Evolutionary conservation across 2,113 vertebrate genomes (phyloP).

Genomic region (Ictalurus punctatus): DNA sequence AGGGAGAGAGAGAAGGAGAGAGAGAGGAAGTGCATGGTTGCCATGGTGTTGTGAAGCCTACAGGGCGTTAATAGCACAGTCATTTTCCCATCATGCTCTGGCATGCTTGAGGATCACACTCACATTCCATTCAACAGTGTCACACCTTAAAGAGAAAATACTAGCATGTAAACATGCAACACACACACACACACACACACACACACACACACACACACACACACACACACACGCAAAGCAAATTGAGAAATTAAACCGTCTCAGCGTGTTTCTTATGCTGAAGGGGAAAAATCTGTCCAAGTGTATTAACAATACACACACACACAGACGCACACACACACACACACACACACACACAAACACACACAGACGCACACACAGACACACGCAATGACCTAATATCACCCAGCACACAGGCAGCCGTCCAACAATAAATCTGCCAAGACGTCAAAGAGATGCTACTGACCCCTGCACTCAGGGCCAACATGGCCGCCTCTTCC

Average conservation of each 20-base stretch:
- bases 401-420: background rate
- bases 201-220: conserved; percentile 16
- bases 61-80: conserved; percentile 38
- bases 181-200: conserved; percentile 8
- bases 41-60: conserved; percentile 28
- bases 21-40: background rate
- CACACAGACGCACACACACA: background rate
- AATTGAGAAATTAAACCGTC: conserved; percentile 20
- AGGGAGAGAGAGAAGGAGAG: background rate
- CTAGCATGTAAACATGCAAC: background rate
- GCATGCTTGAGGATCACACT: conserved; percentile 37
- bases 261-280: conserved; percentile 38
- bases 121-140: conserved; percentile 26
- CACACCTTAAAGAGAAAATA: conserved; percentile 34
- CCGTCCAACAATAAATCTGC: background rate
- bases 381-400: background rate
- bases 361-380: too few relatives aligned
- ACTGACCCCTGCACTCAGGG: background rate
- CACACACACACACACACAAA: background rate
- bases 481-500: background rate
- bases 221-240: background rate
- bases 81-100: conserved; percentile 46
- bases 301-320: conserved; percentile 7
- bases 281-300: conserved; percentile 29
- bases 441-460: background rate